Conservation (phyloP, 2,113 vertebrate genomes). For the Elanoides forficatus region DNA sequence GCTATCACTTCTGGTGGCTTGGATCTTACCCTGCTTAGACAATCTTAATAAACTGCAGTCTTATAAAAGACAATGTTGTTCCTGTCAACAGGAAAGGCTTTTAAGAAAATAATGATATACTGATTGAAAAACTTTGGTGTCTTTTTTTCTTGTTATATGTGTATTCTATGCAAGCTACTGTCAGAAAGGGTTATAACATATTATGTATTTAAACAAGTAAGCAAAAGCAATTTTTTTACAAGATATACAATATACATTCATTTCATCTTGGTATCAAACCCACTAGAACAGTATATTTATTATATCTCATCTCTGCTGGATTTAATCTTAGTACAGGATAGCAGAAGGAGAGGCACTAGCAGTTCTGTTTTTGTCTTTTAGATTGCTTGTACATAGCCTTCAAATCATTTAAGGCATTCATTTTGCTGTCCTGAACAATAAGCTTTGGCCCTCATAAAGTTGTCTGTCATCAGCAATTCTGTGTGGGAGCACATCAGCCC, state of each 20-base stretch:
- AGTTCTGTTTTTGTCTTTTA: not conserved
- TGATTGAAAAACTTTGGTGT: not conserved
- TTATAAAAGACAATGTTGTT: not conserved
- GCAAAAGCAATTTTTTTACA: not conserved
- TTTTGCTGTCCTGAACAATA: not conserved
- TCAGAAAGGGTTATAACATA: not conserved
- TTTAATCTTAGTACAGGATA: not conserved
- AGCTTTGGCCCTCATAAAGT: not conserved
- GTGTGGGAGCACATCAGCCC: not conserved
- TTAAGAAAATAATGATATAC: not conserved
- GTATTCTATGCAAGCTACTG: not conserved
- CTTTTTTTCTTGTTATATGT: not conserved
- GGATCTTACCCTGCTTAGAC: not conserved
- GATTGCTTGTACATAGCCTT: not conserved
- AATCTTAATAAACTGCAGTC: not conserved
- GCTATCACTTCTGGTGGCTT: not conserved
- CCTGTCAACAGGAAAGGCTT: not conserved
- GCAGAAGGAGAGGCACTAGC: not conserved
- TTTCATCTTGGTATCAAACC: not conserved
- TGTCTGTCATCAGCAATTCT: not conserved
- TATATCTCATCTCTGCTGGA: not conserved
- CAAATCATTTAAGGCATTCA: not conserved
- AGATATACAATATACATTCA: not conserved
- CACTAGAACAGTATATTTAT: not conserved
- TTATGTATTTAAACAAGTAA: not conserved